Conservation (phyloP, 2,113 vertebrate genomes). For the Ibidorhyncha struthersii region DNA sequence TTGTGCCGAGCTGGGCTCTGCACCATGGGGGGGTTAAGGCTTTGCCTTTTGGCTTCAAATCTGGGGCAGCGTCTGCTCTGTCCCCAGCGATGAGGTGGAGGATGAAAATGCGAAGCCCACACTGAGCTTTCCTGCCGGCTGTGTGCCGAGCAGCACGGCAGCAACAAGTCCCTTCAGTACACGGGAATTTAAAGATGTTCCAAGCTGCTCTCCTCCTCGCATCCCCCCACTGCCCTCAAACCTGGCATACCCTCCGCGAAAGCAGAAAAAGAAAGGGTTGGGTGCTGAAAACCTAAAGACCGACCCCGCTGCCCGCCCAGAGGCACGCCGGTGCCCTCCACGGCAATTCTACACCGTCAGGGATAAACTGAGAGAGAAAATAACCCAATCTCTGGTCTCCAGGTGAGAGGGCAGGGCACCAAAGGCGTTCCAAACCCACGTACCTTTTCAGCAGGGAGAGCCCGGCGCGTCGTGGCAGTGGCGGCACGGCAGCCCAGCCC, state of each 20-base stretch:
- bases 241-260: background rate
- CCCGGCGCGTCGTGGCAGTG: background rate
- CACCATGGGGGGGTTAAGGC: rapidly evolving
- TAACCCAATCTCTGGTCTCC: background rate
- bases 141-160: background rate
- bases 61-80: background rate
- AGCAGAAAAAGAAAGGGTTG: background rate
- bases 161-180: background rate
- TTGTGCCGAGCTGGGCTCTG: rapidly evolving
- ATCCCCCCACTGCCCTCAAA: background rate
- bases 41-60: background rate
- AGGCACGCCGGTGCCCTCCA: background rate
- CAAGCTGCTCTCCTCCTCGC: background rate
- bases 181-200: background rate
- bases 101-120: background rate
- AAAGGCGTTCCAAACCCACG: background rate
- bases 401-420: background rate
- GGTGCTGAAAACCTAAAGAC: background rate
- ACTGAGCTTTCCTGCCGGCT: rapidly evolving
- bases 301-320: too few relatives aligned
- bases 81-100: background rate
- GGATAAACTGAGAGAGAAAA: background rate
- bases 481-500: background rate
- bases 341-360: too few relatives aligned
- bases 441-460: background rate